Conservation (phyloP, 2,797 vertebrate genomes). For the Ciconia nigra region DNA sequence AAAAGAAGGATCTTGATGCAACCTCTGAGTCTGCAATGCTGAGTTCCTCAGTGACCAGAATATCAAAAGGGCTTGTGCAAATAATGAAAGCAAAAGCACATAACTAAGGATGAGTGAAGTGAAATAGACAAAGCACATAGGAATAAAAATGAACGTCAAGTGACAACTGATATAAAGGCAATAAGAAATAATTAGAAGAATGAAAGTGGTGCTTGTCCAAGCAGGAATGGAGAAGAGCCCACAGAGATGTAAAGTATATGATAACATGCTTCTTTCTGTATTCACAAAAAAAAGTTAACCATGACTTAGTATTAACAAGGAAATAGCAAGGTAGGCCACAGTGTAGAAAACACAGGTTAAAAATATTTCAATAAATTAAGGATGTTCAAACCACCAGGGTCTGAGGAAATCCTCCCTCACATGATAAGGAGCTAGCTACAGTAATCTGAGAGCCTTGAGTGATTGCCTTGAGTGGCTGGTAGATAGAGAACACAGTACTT, state of each 20-base stretch:
- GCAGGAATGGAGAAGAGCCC: neutral
- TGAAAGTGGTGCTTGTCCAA: neutral
- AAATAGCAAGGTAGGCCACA: neutral
- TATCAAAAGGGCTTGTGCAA: neutral
- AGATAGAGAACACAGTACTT: neutral
- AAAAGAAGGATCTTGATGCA: neutral
- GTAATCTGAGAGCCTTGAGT: neutral
- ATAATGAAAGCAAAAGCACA: neutral
- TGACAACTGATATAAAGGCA: neutral
- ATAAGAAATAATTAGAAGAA: neutral
- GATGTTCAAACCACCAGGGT: neutral
- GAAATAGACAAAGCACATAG: neutral
- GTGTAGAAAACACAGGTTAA: neutral
- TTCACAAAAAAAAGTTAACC: neutral
- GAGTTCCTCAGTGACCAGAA: neutral
- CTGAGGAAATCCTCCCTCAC: neutral
- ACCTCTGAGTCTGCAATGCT: neutral
- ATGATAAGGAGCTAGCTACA: neutral
- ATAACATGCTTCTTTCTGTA: neutral
- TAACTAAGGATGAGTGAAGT: neutral
- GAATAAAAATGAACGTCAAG: neutral
- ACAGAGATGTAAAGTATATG: neutral
- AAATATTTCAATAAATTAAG: neutral
- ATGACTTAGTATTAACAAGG: neutral
- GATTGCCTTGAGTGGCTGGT: neutral